These are phyloP conservation scores for Tetragonula carbonaria DNA, from an alignment of 2,888 invertebrate species.

Conservation along the genomic window DNA sequence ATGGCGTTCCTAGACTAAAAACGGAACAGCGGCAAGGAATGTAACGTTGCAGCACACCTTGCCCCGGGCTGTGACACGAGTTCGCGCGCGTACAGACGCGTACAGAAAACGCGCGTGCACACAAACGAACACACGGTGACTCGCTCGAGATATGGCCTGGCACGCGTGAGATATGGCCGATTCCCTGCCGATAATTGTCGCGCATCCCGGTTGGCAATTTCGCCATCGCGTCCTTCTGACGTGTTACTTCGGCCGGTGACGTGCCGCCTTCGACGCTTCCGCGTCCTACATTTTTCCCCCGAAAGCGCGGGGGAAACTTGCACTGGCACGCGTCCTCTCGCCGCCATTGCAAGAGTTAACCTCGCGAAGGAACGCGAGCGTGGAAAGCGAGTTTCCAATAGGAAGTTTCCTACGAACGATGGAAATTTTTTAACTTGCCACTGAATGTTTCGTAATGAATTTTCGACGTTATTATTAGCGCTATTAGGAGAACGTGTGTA, in stretches of 20 bases:
- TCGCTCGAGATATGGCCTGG: constrained; percentile 79
- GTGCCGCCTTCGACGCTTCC: constrained; percentile 18
- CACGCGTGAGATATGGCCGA: constrained; percentile 80
- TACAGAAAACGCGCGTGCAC: constrained; percentile 45
- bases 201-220: constrained; percentile 75
- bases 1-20: constrained; percentile 82
- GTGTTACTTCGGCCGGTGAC: constrained; percentile 69
- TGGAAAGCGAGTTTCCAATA: not conserved
- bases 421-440: not conserved
- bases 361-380: not conserved
- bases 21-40: constrained; percentile 81
- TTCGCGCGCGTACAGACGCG: constrained; percentile 31
- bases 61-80: constrained; percentile 65
- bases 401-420: not conserved
- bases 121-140: constrained; percentile 38
- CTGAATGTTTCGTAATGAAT: no score
- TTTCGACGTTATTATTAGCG: no score
- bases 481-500: no score
- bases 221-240: constrained; percentile 70
- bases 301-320: not conserved
- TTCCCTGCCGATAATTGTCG: constrained; percentile 80
- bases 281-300: not conserved
- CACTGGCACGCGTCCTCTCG: no score
- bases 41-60: constrained; percentile 80
- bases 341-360: not conserved